These are phyloP conservation scores for Aphodius sticticus DNA, from an alignment of 2,888 invertebrate species.

Conservation along the genomic window DNA sequence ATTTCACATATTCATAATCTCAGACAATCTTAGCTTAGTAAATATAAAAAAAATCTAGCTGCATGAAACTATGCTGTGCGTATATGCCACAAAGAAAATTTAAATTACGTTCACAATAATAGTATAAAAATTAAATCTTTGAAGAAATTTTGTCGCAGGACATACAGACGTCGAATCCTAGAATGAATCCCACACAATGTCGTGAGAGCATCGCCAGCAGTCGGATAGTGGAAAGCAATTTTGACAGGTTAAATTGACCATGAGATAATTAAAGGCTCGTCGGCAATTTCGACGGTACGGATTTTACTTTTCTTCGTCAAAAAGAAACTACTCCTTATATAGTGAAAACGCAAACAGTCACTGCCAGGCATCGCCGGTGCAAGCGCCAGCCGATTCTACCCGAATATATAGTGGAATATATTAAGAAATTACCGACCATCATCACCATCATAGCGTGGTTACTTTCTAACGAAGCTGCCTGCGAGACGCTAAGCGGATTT, in stretches of 20 bases:
- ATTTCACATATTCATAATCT: too few relatives aligned
- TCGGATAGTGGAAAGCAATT: not conserved
- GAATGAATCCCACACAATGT: not conserved
- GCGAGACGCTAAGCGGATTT: not conserved
- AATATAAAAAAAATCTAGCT: too few relatives aligned
- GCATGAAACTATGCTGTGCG: too few relatives aligned
- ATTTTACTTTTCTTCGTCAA: constrained; percentile 21
- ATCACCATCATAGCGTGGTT: not conserved
- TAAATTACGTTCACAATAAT: too few relatives aligned
- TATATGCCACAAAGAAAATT: too few relatives aligned
- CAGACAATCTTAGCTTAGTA: too few relatives aligned
- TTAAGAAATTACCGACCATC: not conserved
- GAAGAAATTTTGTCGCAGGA: too few relatives aligned
- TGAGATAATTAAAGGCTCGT: constrained; percentile 27
- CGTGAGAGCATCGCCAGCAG: too few relatives aligned
- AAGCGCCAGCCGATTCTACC: not conserved
- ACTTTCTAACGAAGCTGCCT: not conserved
- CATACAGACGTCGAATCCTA: too few relatives aligned
- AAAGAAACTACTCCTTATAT: constrained; percentile 16
- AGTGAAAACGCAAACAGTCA: constrained; percentile 30
- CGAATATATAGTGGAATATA: not conserved
- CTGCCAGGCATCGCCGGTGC: too few relatives aligned
- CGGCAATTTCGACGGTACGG: constrained; percentile 11
- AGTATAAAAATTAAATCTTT: too few relatives aligned
- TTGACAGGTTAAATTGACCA: constrained; percentile 27